phyloP scores from a whole-genome alignment of 2,888 invertebrate species.

The Drosophila lutescens region DNA sequence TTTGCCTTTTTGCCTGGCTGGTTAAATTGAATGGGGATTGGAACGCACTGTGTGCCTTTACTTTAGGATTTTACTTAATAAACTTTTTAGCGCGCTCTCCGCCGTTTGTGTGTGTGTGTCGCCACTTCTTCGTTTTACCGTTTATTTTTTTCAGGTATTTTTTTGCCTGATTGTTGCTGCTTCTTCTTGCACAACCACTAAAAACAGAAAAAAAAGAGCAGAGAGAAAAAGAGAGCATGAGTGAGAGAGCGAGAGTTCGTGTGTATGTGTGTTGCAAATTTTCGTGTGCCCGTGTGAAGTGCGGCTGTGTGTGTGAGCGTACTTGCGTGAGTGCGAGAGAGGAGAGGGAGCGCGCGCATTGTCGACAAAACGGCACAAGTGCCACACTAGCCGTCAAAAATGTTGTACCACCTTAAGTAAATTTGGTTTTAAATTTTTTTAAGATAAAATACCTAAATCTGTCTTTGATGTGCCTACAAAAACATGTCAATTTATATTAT shows the following conservation, averaged over 20 bases:
- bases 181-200: slow-evolving; percentile 82
- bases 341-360: slow-evolving; percentile 74
- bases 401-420: slow-evolving; percentile 3
- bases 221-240: slow-evolving; percentile 70
- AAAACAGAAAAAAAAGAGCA: slow-evolving; percentile 75
- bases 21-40: slow-evolving; percentile 32
- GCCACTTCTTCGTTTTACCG: slow-evolving; percentile 83
- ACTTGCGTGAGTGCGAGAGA: slow-evolving; percentile 47
- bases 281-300: slow-evolving; percentile 34
- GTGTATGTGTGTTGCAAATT: slow-evolving; percentile 53
- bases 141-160: slow-evolving; percentile 81
- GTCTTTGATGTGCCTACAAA: too few relatives aligned
- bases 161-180: slow-evolving; percentile 78
- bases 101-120: slow-evolving; percentile 48
- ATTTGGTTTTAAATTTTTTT: neutral
- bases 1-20: slow-evolving; percentile 36
- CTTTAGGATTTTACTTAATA: slow-evolving; percentile 77
- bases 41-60: slow-evolving; percentile 52
- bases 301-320: slow-evolving; percentile 33
- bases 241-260: slow-evolving; percentile 37
- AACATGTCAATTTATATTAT: too few relatives aligned
- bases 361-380: slow-evolving; percentile 77
- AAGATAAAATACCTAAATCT: too few relatives aligned
- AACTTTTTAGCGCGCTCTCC: slow-evolving; percentile 75
- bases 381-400: slow-evolving; percentile 65